phyloP scores from a whole-genome alignment of 1,140 invertebrate genomes.

The Leptestheria dahalacensis region DNA sequence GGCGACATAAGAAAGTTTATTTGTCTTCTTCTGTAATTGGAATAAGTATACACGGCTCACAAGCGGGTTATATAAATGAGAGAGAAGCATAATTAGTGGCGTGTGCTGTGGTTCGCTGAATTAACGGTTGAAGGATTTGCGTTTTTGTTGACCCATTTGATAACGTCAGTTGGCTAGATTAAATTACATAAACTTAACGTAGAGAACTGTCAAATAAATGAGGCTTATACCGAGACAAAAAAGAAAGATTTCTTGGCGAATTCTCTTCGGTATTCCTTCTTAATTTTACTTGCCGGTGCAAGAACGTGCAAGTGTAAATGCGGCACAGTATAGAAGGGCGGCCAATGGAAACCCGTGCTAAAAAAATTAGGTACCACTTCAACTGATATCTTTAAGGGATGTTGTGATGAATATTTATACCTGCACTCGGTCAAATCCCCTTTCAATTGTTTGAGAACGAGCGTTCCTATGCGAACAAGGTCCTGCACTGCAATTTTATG shows the following conservation, averaged over 20 bases:
- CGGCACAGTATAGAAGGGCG: conserved; percentile 13
- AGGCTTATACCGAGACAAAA: neutral
- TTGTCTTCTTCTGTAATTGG: no score
- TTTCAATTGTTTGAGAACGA: neutral
- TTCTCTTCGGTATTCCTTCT: neutral
- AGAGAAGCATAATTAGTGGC: no score
- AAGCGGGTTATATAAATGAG: no score
- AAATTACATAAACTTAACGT: neutral
- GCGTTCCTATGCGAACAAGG: neutral
- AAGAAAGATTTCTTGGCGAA: neutral
- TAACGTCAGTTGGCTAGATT: neutral
- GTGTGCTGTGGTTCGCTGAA: no score
- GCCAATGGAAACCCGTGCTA: conserved; percentile 15
- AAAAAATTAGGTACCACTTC: conserved; percentile 18
- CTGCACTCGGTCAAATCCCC: neutral
- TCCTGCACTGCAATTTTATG: neutral
- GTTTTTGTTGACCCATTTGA: neutral
- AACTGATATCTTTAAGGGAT: neutral
- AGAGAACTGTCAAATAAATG: neutral
- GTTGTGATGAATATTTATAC: neutral
- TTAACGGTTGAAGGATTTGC: no score
- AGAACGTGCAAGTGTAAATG: conserved; percentile 16
- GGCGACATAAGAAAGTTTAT: no score
- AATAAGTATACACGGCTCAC: no score
- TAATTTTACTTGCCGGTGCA: neutral